Evolutionary conservation across 2,888 invertebrate genomes (phyloP), one percentile per base, ranked within the genome.

Genomic region (Eumerus sabulonum): DNA sequence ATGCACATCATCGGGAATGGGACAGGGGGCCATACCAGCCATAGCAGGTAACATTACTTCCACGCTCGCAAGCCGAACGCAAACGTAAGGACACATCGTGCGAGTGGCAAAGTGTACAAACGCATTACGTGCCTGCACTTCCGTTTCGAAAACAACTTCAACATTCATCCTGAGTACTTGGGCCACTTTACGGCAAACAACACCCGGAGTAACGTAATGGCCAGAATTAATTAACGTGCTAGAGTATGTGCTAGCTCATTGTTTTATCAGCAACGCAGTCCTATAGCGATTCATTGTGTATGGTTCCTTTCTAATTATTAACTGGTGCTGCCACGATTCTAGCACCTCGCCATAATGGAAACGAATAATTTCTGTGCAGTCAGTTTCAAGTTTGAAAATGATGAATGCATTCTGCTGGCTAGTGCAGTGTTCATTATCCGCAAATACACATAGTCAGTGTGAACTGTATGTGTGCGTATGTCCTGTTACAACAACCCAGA

Each of bases 151-250:
- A 67, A 72, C 67, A 73, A 77, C 62, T 72, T 73, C 72, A 77
- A 63, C 68, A 53, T 73, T 68, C 67, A 63, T 59, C 36, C 67
- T 62, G 62, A 64, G 53, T 72, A 57, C 59, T 54, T 66, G 45
- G 48, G 66, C 66, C 62, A 66, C 57, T 67, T 72, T 67, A 67
- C 71, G 18, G 50, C 42, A 48, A 73, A 77, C 67, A 77, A 67
- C 19, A 42, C 18, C 47, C 11, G 11, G 40, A 63, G 63, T 62
- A 73, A 73, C 59, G 67, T 68, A 59, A 56, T 54, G 53, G 53
- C 17, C 44, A 63, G 67, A 73, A 77, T 77, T 77, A 77, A 72
- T 77, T 68, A 77, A 68, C 63, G 59, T 68, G 19, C 56, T 51
- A 1, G 40, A n/a, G n/a, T n/a, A 72, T 68, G 59, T 72, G 67